Base-by-base conservation (phyloP, 2,888 invertebrate genomes). In the Creontiades dilutus region DNA sequence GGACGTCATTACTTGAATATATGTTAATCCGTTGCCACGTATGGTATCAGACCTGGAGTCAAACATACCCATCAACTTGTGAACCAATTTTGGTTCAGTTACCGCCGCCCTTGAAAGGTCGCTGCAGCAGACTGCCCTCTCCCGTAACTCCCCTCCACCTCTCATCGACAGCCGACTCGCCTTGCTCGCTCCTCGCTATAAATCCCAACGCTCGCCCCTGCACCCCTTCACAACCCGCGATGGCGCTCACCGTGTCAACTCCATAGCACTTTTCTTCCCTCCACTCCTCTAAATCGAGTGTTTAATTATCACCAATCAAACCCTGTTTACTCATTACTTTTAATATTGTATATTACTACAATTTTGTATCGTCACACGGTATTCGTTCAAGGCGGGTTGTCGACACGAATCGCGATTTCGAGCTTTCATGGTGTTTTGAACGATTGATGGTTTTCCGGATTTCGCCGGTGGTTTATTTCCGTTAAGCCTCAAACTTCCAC, bases 161-260 rank as follows among this genome's bases (percentile, higher is more conserved):
- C 7, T 7, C 37, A 37, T 37, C 37, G 7, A 37, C 37, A 37
- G 37, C 11, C 68, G 23, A 68, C 19, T 57, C 19, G n/a, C 57
- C 52, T 52, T 37, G 11, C 52, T 16, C 13, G 52, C 14, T 52
- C 57, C n/a, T 5, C 52, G 68, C 68, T 68, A 68, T 68, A 68
- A 68, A 68, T 68, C 19, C 19, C 0, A 23, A 19, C 23, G 23
- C 23, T 11, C 68, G 23, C 12, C 68, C 23, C 23, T 27, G 27
- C 68, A 68, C 68, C 68, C 68, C 68, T 11, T 52, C 68, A 68
- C 23, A 68, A 68, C 68, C 23, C 68, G 68, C 68, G 11, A 68
- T 68, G 68, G 27, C 68, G 68, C 13, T 23, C 23, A 68, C 23
- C n/a, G 68, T 68, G 68, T 3, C 68, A 52, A 3, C 52, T 52